Conservation (phyloP, 2,888 invertebrate genomes). For the Caenorhabditis plicata region DNA sequence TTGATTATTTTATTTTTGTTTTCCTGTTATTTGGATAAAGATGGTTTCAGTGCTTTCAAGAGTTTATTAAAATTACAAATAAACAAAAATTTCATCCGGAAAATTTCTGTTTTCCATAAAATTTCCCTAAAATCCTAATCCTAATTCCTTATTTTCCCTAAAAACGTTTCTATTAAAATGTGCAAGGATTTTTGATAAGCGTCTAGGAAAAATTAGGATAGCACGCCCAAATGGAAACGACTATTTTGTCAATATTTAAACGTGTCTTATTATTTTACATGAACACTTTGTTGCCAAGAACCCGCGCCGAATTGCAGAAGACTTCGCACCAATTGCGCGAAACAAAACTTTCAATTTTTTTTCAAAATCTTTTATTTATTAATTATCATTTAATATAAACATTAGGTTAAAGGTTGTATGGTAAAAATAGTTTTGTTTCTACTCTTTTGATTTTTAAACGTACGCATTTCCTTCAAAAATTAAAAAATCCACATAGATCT, state of each 20-base stretch:
- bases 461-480: too few species aligned
- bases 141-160: neutral
- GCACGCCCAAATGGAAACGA: neutral
- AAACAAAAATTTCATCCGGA: too few species aligned
- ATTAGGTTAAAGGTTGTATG: neutral
- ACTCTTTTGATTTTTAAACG: too few species aligned
- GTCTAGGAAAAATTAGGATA: neutral
- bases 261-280: too few species aligned
- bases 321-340: neutral
- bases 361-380: too few species aligned
- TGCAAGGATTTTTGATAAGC: neutral
- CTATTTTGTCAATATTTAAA: too few species aligned
- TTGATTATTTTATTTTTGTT: neutral
- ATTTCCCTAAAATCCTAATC: neutral
- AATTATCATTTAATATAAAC: neutral
- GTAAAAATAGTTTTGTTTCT: conserved; percentile 1
- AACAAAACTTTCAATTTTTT: neutral
- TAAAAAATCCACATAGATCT: too few species aligned
- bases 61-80: too few species aligned
- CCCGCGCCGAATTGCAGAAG: too few species aligned
- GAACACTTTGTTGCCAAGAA: too few species aligned
- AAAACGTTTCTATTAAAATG: neutral
- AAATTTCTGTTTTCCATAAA: too few species aligned
- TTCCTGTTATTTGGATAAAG: neutral
- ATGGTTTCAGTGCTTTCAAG: too few species aligned